Evolutionary conservation across 2,113 vertebrate genomes (phyloP).

Genomic region (Zapornia atra): DNA sequence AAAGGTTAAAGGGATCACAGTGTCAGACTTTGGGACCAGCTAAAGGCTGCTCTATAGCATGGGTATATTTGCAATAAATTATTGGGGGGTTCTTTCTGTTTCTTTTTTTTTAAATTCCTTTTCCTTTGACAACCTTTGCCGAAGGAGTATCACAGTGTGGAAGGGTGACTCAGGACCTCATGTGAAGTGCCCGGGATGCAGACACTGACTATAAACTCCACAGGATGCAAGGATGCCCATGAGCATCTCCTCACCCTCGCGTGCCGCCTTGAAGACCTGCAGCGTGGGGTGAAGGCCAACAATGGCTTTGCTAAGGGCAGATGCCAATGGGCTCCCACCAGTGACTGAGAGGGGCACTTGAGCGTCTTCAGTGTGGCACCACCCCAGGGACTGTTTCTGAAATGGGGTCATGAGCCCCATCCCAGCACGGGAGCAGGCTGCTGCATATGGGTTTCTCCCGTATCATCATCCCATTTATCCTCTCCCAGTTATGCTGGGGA

Average conservation of each 20-base stretch:
- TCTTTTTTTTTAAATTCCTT: too few relatives aligned
- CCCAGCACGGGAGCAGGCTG: not conserved
- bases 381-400: slow-evolving; percentile 36
- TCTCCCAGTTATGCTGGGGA: not conserved
- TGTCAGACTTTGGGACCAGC: not conserved
- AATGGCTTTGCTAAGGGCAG: not conserved
- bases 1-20: not conserved
- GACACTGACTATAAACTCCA: too few relatives aligned
- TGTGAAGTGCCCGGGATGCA: not conserved
- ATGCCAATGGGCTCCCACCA: not conserved
- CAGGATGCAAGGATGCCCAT: not conserved
- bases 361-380: not conserved
- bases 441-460: not conserved
- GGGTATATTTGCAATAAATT: not conserved
- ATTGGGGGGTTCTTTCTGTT: fast-evolving
- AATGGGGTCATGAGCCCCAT: slow-evolving; percentile 7
- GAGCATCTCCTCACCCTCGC: not conserved
- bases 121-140: not conserved
- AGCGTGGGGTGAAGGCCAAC: not conserved
- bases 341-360: not conserved
- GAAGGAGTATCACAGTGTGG: not conserved
- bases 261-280: not conserved
- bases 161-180: not conserved
- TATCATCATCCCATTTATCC: not conserved
- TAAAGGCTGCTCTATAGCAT: not conserved